Evolutionary conservation across 92 coral and sea anemone genomes (phyloP), one percentile per base, ranked within the genome.

Genomic region (Isaurus tuberculatus): DNA sequence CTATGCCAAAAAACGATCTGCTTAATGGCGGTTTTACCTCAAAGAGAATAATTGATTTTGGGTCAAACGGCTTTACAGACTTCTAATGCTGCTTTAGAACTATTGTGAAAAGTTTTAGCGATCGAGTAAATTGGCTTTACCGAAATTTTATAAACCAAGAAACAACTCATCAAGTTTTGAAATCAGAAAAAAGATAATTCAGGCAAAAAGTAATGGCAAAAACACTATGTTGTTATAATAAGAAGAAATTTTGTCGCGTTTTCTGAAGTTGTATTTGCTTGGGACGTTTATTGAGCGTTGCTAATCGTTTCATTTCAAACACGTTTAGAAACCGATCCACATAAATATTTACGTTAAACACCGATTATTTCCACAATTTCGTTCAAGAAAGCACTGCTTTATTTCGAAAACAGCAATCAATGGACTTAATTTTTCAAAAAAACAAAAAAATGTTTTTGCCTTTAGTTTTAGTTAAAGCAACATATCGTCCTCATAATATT

Each of bases 341-440:
- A 94, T 93, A 84, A 91, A 93, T 93, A 93, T 93, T 93, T 91
- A 93, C 93, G 87, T 87, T 70, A 40, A 34, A 89, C 64, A 89
- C 75, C 69, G 90, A 74, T 83, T 83, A 83, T 60, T 74, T 84
- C 93, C 79, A 72, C 84, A 57, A 67, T 44, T 61, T 86, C 85
- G 83, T 90, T 87, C 89, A 90, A 86, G 78, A n/a, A 82, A 40
- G 60, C 58, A 86, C 79, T 90, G 86, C 79, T 72, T 82, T 87
- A 79, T 86, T n/a, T 57, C 63, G 65, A 79, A 79, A 51, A 85
- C 75, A 80, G 81, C 79, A 81, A 84, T 88, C 83, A 86, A 79
- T 67, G 67, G 72, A 81, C 70, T 80, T 79, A 72, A 65, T 42
- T 88, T 55, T 84, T 88, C 15, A 8, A 84, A 29, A 58, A 8